A percentile compares a stretch with the other conserved stretches of the same genome.
phyloP scores from a whole-genome alignment of 1,140 invertebrate species.

The Diabrotica virgifera region DNA sequence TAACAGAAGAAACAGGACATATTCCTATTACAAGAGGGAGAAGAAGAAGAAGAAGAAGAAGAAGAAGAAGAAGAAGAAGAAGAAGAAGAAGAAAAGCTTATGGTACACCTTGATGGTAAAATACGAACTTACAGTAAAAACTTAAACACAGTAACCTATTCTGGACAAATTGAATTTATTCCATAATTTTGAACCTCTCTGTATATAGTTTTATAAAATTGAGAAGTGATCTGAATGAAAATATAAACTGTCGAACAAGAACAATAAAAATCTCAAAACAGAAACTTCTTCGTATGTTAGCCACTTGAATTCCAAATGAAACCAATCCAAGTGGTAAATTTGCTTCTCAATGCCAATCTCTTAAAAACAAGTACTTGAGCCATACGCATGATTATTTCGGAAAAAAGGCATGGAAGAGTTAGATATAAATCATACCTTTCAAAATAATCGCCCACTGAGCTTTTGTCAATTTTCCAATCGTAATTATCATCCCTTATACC shows the following conservation, averaged over 20 bases:
- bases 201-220: no score
- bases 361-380: neutral
- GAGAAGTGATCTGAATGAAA: no score
- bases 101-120: no score
- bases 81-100: no score
- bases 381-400: neutral
- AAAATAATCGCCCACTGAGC: neutral
- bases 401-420: neutral
- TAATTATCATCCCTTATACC: slow-evolving; percentile 2
- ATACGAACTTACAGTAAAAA: no score
- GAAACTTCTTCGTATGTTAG: neutral
- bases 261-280: neutral
- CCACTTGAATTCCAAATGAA: neutral
- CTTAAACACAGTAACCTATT: no score
- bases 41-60: no score
- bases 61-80: no score
- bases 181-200: no score
- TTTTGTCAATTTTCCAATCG: neutral
- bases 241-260: neutral
- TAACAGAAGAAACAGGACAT: no score
- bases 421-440: neutral
- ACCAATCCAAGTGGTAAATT: neutral
- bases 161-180: no score
- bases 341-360: neutral
- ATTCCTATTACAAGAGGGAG: no score